These are phyloP conservation scores for Actias luna DNA, from an alignment of 2,888 invertebrate genomes.

Conservation along the genomic window DNA sequence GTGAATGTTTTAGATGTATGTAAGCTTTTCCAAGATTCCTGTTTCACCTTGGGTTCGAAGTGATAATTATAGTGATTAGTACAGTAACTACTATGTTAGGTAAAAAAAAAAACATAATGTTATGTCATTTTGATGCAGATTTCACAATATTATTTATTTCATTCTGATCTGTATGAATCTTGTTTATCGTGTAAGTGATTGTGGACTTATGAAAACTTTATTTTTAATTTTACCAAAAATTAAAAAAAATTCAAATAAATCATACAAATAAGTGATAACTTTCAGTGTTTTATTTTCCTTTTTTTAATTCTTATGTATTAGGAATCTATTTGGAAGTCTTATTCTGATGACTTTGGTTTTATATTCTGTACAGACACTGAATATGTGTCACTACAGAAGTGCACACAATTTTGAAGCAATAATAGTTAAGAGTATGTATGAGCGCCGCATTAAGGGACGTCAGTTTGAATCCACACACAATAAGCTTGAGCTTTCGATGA, in stretches of 20 bases:
- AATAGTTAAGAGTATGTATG: no score
- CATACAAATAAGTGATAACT: constrained; percentile 60
- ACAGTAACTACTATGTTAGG: constrained; percentile 67
- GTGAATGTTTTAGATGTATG: constrained; percentile 69
- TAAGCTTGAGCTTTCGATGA: no score
- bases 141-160: constrained; percentile 79
- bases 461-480: no score
- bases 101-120: constrained; percentile 49
- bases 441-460: no score
- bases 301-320: background rate
- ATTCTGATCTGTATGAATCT: constrained; percentile 79
- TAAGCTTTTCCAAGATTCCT: constrained; percentile 76
- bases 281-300: constrained; percentile 7
- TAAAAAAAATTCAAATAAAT: constrained; percentile 53
- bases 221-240: constrained; percentile 79
- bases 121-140: constrained; percentile 66
- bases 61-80: constrained; percentile 77
- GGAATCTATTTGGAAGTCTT: background rate
- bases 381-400: no score
- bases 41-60: constrained; percentile 77
- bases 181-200: constrained; percentile 76
- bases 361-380: no score
- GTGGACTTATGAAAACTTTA: constrained; percentile 76
- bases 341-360: no score
- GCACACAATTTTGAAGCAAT: no score